These are phyloP conservation scores for Muscicapa comitata DNA, from an alignment of 2,797 vertebrate species.

Conservation along the genomic window DNA sequence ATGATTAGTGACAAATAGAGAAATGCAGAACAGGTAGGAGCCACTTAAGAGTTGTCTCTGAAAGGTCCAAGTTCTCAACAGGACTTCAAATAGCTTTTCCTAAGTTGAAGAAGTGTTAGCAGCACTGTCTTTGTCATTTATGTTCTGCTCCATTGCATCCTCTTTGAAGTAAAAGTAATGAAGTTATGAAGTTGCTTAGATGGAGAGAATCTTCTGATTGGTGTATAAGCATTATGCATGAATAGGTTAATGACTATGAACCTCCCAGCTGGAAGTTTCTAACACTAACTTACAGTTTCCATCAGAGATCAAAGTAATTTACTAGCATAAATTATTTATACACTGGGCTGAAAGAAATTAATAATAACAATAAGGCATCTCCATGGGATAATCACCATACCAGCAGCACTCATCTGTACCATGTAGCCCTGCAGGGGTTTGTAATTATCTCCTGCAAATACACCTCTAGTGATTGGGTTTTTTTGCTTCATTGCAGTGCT, in stretches of 20 bases:
- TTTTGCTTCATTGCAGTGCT: conserved; percentile 10
- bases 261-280: conserved; percentile 71
- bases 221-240: conserved; percentile 52
- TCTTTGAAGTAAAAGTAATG: conserved; percentile 36
- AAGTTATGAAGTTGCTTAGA: conserved; percentile 57
- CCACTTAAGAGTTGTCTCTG: neutral
- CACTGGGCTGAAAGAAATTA: conserved; percentile 60
- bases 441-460: conserved; percentile 67
- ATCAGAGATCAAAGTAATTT: conserved; percentile 76
- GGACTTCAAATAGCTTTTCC: neutral
- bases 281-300: conserved; percentile 65
- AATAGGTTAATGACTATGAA: conserved; percentile 70
- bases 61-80: conserved; percentile 3
- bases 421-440: conserved; percentile 57
- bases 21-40: neutral
- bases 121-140: conserved; percentile 32
- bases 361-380: conserved; percentile 73
- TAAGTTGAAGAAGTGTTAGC: conserved; percentile 1
- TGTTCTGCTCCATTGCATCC: conserved; percentile 52
- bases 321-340: conserved; percentile 76
- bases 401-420: conserved; percentile 65
- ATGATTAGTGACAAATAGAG: neutral
- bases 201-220: conserved; percentile 65
- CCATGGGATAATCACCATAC: conserved; percentile 71
- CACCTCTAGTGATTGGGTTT: conserved; percentile 49